Conservation (phyloP, 2,113 vertebrate species). For the Podarcis cretensis region DNA sequence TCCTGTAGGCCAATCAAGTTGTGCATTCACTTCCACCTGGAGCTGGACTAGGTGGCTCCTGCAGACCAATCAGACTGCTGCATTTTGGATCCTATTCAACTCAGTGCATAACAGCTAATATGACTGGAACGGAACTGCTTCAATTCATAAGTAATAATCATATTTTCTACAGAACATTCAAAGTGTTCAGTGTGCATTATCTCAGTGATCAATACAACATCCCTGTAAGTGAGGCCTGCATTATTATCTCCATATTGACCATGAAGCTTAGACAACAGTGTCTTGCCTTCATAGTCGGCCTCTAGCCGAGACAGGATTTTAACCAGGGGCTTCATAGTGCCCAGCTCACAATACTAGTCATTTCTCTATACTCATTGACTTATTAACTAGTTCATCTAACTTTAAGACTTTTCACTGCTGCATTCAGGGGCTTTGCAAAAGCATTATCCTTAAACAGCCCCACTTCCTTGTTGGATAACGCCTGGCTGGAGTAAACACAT, state of each 20-base stretch:
- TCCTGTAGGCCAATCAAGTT: no score
- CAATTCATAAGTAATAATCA: not conserved
- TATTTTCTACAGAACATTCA: not conserved
- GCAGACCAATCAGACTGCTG: no score
- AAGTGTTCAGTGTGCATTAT: not conserved
- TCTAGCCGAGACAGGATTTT: not conserved
- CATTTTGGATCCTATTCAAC: no score
- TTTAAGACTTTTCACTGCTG: not conserved
- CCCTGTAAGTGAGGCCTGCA: not conserved
- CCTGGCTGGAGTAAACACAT: not conserved
- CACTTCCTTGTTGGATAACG: slow-evolving; percentile 31
- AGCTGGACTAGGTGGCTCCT: no score
- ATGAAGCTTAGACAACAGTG: not conserved
- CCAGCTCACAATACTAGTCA: not conserved
- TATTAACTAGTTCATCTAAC: not conserved
- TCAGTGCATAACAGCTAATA: not conserved
- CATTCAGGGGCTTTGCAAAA: not conserved
- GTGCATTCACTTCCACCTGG: no score
- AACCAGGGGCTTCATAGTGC: not conserved
- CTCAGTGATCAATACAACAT: not conserved
- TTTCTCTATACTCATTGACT: no score
- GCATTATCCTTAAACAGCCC: not conserved
- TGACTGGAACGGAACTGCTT: not conserved
- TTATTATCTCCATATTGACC: not conserved
- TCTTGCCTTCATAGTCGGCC: not conserved